Percentiles rank a stretch among this genome's conserved stretches.
phyloP scores from a whole-genome alignment of 2,113 vertebrate species.

The Mormoops blainvillei region DNA sequence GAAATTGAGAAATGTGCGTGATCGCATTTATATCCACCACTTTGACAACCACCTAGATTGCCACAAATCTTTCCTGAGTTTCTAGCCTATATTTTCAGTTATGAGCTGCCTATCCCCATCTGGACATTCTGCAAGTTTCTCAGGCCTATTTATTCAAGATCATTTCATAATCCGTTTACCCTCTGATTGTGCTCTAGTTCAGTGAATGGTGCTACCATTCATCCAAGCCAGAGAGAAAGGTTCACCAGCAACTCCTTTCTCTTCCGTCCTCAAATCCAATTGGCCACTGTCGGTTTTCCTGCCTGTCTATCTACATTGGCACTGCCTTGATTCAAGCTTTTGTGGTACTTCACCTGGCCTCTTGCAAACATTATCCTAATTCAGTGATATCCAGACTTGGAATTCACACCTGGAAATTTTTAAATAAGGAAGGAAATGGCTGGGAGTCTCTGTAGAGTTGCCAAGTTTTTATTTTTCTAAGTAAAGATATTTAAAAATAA shows the following conservation, averaged over 20 bases:
- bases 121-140: neutral
- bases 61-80: neutral
- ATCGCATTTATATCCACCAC: neutral
- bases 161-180: neutral
- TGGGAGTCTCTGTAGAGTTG: neutral
- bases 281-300: neutral
- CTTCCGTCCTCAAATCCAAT: neutral
- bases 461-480: constrained; percentile 8
- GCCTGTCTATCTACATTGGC: neutral
- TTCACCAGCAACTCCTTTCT: neutral
- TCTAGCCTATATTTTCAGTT: constrained; percentile 10
- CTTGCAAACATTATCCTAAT: neutral
- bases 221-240: neutral
- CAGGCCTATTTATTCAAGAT: constrained; percentile 12
- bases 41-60: neutral
- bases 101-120: neutral
- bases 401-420: neutral
- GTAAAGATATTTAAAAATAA: constrained; percentile 1
- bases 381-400: neutral
- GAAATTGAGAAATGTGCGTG: neutral
- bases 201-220: neutral
- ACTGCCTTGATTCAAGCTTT: neutral
- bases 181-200: neutral
- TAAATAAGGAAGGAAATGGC: constrained; percentile 7
- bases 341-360: neutral